Evolutionary conservation across 2,797 vertebrate genomes (phyloP), one percentile per base, ranked within the genome.

Genomic region (Myiothlypis coronata): DNA sequence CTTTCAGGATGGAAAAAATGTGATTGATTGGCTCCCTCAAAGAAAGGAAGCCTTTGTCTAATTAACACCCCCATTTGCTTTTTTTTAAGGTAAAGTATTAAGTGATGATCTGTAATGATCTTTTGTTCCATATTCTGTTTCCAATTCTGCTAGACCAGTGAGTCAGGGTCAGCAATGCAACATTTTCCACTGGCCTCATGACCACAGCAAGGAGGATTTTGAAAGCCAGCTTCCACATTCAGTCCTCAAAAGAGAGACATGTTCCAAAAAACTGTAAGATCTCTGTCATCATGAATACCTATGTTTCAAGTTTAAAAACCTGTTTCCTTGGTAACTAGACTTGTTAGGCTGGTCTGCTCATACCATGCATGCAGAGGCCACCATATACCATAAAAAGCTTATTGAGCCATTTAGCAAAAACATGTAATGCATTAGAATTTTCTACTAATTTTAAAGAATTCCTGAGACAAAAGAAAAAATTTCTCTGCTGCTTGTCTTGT

Each of bases 261-360:
- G 0, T 87, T 94, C 77, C 74, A 60, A 74, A 93, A 79, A 94
- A 90, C 14, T 68, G 61, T 93, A 84, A 91, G 78, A 79, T 93
- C 77, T 83, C 69, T 93, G 46, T 91, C 85, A 80, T 93, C 70
- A 60, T 44, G 56, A 88, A 91, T 87, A 91, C 80, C 95, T 94
- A 63, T 84, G 80, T 79, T 96, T 94, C 77, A 94, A 93, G 88
- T 95, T 94, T 90, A 79, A 95, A 95, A 95, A 89, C 63, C 63
- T 26, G 96, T 96, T 90, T 94, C 96, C 93, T 89, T 96, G 94
- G 94, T 91, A 96, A 96, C 92, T 82, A 88, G 87, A 50, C 85
- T 93, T 70, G 28, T 89, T 79, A 77, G 83, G 86, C 92, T 92
- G 43, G 61, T 72, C 88, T 90, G 70, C 63, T 89, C 69, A 59